Base-by-base conservation (phyloP, 1,140 invertebrate species). In the Zaprionus tsacasi region DNA sequence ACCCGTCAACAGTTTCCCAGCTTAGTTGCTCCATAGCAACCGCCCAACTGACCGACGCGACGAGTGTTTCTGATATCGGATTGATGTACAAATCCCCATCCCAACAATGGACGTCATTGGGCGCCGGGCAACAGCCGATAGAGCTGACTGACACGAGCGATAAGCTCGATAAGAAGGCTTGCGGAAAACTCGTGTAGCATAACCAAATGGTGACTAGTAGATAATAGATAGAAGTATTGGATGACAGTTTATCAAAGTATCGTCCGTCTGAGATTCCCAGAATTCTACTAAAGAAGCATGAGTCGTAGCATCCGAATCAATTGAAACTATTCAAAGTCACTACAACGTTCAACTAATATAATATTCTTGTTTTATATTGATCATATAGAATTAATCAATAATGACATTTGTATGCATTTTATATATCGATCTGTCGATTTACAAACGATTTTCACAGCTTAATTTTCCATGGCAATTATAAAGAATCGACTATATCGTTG, bases 241-340 rank as follows among this genome's bases (percentile, higher is more conserved):
- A 25, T 72, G 76, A 76, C 76, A 87, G 70, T 77, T 81, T 64
- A 76, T 83, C 80, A 82, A 65, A 76, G 40, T 15, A 48, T 36
- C 11, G 12, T 11, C 6, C 25, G 40, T 56, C 25, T 35, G 4
- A 7, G 40, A 15, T 15, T 43, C 15, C 7, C 7, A 8, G n/a
- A 45, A 2, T 7, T 45, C n/a, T n/a, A 2, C 33, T 30, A 30
- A 30, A 2, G 27, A 30, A 30, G 27, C 6, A 30, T 30, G 27
- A 30, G 27, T 30, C 3, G 25, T 35, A 35, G 33, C 33, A 35
- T 35, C 33, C 1, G 2, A 6, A 35, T 35, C 33, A 35, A 2
- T 35, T 35, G 33, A 33, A 33, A 33, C 30, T 33, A 33, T 21
- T 21, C n/a, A n/a, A n/a, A n/a, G n/a, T n/a, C n/a, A n/a, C n/a